Base-by-base conservation (phyloP, 2,113 vertebrate species). In the Columba livia region DNA sequence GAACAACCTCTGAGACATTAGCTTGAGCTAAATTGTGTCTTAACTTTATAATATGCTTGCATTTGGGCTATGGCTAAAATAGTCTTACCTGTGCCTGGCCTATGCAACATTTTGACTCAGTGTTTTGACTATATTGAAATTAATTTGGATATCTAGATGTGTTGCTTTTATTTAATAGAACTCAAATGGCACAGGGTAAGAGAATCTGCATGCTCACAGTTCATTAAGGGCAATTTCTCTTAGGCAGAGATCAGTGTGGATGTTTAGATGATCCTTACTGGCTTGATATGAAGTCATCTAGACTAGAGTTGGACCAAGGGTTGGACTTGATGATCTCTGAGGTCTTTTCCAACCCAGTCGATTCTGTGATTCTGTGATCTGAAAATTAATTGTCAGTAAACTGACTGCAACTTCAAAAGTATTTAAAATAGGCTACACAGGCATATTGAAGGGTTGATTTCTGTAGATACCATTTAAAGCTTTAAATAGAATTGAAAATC, bases 301-400 rank as follows among this genome's bases (percentile, higher is more conserved):
- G n/a, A n/a, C n/a, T n/a, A n/a, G n/a, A n/a, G n/a, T n/a, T n/a
- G n/a, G n/a, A n/a, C n/a, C n/a, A n/a, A n/a, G n/a, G n/a, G n/a
- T n/a, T n/a, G n/a, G n/a, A n/a, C n/a, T n/a, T n/a, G n/a, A n/a
- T n/a, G n/a, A n/a, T n/a, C n/a, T n/a, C n/a, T n/a, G n/a, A n/a
- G n/a, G n/a, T n/a, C n/a, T n/a, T n/a, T n/a, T n/a, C n/a, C n/a
- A n/a, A n/a, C n/a, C n/a, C n/a, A n/a, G n/a, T n/a, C n/a, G n/a
- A n/a, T n/a, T n/a, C n/a, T n/a, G n/a, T n/a, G n/a, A n/a, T n/a
- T n/a, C n/a, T n/a, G n/a, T n/a, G n/a, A n/a, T n/a, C 0, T 7
- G 67, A 79, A 92, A 93, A 82, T 72, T 67, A 92, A 79, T 79
- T 92, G 40, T 40, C 25, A 26, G 31, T 89, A 85, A 87, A 75